Conservation (phyloP, 2,797 vertebrate genomes). For the Acrocephalus scirpaceus region DNA sequence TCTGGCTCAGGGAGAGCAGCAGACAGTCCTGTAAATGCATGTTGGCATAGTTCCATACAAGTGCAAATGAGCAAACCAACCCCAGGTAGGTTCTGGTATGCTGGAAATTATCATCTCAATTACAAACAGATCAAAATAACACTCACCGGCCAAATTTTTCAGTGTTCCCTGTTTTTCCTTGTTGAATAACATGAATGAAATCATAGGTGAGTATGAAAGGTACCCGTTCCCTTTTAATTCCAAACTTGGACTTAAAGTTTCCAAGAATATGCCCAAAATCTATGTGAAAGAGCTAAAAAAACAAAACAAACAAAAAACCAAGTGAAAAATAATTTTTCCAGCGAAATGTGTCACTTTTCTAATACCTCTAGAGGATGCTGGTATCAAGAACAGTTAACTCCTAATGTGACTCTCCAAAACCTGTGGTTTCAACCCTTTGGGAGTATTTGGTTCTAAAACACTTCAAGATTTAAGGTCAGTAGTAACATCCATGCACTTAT, state of each 20-base stretch:
- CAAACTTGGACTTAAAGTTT: conserved; percentile 99
- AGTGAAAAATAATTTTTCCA: conserved; percentile 1
- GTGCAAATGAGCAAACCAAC: neutral
- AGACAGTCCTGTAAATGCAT: neutral
- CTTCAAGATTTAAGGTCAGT: neutral
- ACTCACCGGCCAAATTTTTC: conserved; percentile 95
- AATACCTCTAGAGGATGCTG: neutral
- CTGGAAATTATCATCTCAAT: neutral
- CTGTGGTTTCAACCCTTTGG: neutral
- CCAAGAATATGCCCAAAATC: conserved; percentile 99
- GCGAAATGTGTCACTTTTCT: neutral
- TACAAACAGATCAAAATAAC: neutral
- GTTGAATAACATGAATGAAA: conserved; percentile 99
- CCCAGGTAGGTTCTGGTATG: neutral
- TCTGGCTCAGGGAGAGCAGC: neutral
- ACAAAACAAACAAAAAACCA: neutral
- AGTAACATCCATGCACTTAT: fast-evolving
- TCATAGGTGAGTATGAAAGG: conserved; percentile 99
- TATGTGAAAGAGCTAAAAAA: conserved; percentile 93
- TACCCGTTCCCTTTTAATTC: conserved; percentile 97
- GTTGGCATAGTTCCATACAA: neutral
- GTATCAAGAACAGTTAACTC: neutral
- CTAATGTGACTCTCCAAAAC: neutral
- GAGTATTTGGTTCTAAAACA: neutral
- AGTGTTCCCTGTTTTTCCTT: conserved; percentile 96